These are phyloP conservation scores for Ceratosolen solmsi DNA, from an alignment of 1,140 invertebrate genomes.

Conservation along the genomic window DNA sequence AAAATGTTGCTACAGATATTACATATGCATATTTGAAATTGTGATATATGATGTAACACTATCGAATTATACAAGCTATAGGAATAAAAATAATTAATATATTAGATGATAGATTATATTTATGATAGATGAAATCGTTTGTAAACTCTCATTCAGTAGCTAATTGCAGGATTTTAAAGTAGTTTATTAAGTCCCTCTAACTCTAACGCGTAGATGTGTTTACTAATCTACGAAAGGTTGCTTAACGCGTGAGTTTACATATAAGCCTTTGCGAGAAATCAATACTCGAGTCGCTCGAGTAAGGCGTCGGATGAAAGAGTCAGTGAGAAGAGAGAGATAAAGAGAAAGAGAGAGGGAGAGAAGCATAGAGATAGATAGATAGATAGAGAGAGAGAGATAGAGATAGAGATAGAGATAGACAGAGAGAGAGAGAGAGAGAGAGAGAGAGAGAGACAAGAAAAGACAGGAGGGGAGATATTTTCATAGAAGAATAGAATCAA, in stretches of 20 bases:
- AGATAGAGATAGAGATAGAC: neutral
- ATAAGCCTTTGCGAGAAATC: slow-evolving; percentile 22
- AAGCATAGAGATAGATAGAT: neutral
- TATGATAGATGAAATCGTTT: no score
- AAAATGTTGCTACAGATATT: no score
- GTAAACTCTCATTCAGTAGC: no score
- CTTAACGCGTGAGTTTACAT: slow-evolving; percentile 24
- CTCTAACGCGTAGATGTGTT: neutral
- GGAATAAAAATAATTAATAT: no score
- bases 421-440: neutral
- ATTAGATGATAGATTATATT: no score
- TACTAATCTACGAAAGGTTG: slow-evolving; percentile 4
- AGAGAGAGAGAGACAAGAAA: neutral
- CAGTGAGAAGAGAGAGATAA: neutral
- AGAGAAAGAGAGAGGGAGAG: neutral
- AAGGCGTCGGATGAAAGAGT: slow-evolving; percentile 20
- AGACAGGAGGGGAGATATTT: neutral
- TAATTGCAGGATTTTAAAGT: neutral
- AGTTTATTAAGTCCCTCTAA: neutral
- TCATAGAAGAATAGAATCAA: neutral
- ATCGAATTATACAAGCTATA: no score
- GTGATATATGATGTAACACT: no score
- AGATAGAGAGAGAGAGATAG: neutral
- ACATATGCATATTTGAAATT: no score
- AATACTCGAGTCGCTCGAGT: slow-evolving; percentile 20